Base-by-base conservation (phyloP, 2,113 vertebrate species). In the Pelusios castaneus region DNA sequence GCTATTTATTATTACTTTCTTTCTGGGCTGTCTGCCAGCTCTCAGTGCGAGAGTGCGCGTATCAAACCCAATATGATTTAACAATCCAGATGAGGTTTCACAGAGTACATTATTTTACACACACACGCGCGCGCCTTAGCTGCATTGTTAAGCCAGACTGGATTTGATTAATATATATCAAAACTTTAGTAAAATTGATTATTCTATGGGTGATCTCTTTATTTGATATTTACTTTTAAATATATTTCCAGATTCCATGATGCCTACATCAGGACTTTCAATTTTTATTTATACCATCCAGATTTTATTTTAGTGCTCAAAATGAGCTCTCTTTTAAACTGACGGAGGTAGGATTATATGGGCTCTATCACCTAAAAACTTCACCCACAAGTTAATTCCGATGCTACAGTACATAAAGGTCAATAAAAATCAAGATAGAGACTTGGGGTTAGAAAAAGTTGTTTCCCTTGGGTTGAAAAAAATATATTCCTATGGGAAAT, bases 211-310 rank as follows among this genome's bases (percentile, higher is more conserved):
- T 47, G 54, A 92, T 41, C 49, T 0, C 80, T 41, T 77, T 81
- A 87, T 89, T 19, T 87, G 22, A 67, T 58, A 38, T 85, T 95
- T 93, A 84, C 80, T 91, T 90, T 90, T 90, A 85, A 91, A 81
- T 31, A 85, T 10, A 11, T 11, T 92, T 89, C 85, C 85, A 91
- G 92, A 94, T 55, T 93, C 84, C 63, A 82, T 58, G 21, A 56
- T 90, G 88, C 82, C 77, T 80, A 51, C 73, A 54, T 3, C 3
- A 29, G 6, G 49, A 93, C 91, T 87, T 88, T n/a, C 82, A 92
- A 8, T 78, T 93, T 91, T 58, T 85, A 24, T 90, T 38, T 77
- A 8, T 55, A 90, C 76, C 92, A 38, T 19, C 6, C 24, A 45
- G 73, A 10, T 88, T 52, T 81, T 11, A 38, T 11, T 34, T 19